phyloP scores from a whole-genome alignment of 1,140 invertebrate species.

The Muscidifurax raptorellus region DNA sequence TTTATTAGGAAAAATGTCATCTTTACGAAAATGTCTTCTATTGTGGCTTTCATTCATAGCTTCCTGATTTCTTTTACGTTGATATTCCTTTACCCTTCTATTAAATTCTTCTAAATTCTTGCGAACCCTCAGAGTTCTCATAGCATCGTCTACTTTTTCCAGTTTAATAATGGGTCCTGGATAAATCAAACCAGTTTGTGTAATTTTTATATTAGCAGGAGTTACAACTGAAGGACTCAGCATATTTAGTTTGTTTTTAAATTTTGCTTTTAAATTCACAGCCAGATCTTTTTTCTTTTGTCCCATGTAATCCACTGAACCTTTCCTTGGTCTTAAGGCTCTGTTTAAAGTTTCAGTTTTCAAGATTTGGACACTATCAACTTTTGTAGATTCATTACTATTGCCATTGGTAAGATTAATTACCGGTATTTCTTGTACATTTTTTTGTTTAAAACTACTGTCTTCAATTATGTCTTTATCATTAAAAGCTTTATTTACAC shows the following conservation, averaged over 20 bases:
- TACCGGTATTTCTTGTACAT: conserved; percentile 6
- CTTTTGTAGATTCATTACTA: background rate
- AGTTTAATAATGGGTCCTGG: conserved; percentile 41
- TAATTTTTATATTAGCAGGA: conserved; percentile 15
- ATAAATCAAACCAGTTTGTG: background rate
- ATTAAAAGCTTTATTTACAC: background rate
- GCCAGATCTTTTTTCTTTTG: conserved; percentile 52
- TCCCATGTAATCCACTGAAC: conserved; percentile 55
- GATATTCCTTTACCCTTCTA: conserved; percentile 27
- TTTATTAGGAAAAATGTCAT: background rate
- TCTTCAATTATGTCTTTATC: background rate
- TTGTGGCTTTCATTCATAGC: background rate
- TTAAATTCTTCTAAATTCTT: conserved; percentile 42
- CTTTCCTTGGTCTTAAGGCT: conserved; percentile 58
- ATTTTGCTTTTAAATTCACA: conserved; percentile 36
- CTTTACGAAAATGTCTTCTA: background rate
- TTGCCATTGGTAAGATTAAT: background rate
- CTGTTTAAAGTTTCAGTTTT: conserved; percentile 18
- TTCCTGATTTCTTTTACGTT: background rate
- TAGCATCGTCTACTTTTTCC: conserved; percentile 43
- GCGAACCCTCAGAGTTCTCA: conserved; percentile 6
- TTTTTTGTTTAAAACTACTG: background rate
- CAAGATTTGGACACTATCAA: background rate
- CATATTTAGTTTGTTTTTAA: conserved; percentile 48
- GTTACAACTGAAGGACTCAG: conserved; percentile 18